Base-by-base conservation (phyloP, 2,113 vertebrate species). In the Tricholaema leucomelas region DNA sequence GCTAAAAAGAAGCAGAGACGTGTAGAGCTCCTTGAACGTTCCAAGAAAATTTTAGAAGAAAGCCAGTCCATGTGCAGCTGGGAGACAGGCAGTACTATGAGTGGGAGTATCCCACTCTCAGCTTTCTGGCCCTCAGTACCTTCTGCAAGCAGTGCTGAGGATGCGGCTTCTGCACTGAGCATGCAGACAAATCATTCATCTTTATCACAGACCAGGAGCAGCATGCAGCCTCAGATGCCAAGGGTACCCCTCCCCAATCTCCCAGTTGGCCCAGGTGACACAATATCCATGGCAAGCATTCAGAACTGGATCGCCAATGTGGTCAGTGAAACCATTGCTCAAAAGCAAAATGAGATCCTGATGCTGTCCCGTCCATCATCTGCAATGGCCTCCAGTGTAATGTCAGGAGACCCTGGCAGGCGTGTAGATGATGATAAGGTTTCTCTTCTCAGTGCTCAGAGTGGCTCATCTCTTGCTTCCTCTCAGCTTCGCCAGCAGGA, bases 221-320 rank as follows among this genome's bases (percentile, higher is more conserved):
- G 44, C 33, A 18, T 58, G 7, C 64, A 93, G 55, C 56, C 58
- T 38, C 96, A 93, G 54, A 70, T 88, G 16, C 95, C 97, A 23
- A 81, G 96, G 35, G 65, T 97, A 5, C 97, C 98, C 1, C 94
- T 97, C 77, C 98, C 98, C 12, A 96, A 94, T 16, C 93, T 98
- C 15, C 96, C 96, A 8, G 97, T 98, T 23, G 98, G 98, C 36
- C 98, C 98, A 4, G 98, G 98, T 71, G 98, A 98, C 27, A 97
- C 98, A 77, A 97, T 99, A 71, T 98, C 99, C 77, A 95, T 99
- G 21, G 97, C 98, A 60, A 98, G 98, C 80, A 99, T 99, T 92
- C 99, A 99, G 94, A 99, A 98, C 96, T 99, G 99, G 99, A 99
- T 99, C 1, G 98, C 99, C 40, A 99, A 96, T 0, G 99, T 99